These are phyloP conservation scores for Vulpes vulpes DNA, from an alignment of 2,113 vertebrate genomes.

Conservation along the genomic window DNA sequence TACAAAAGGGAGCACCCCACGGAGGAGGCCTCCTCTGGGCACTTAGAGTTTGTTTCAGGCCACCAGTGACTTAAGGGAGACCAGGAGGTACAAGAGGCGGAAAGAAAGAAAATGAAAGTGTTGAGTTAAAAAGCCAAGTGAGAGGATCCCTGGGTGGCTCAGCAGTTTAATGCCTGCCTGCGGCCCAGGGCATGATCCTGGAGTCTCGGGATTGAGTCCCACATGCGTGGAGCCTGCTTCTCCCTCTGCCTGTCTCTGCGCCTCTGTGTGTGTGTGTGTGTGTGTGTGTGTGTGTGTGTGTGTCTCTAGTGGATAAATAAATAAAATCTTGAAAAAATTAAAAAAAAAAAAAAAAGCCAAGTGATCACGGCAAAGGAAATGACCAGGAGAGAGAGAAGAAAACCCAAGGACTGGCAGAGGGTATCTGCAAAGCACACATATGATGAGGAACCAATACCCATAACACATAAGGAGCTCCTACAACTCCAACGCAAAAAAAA, in stretches of 20 bases:
- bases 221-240: too few relatives aligned
- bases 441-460: neutral
- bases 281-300: too few relatives aligned
- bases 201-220: too few relatives aligned
- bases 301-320: too few relatives aligned
- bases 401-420: neutral
- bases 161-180: too few relatives aligned
- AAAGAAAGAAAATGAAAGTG: neutral
- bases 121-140: neutral
- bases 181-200: too few relatives aligned
- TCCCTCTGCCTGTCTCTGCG: too few relatives aligned
- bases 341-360: neutral
- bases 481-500: neutral
- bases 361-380: neutral
- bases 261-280: too few relatives aligned
- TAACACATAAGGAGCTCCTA: neutral
- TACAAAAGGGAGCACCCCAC: rapidly evolving
- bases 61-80: neutral
- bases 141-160: too few relatives aligned
- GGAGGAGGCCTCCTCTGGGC: rapidly evolving
- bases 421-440: neutral
- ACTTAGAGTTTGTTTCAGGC: neutral
- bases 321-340: too few relatives aligned
- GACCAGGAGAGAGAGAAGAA: neutral
- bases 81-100: rapidly evolving